Evolutionary conservation across 2,888 invertebrate genomes (phyloP).

Genomic region (Anorthoa munda): DNA sequence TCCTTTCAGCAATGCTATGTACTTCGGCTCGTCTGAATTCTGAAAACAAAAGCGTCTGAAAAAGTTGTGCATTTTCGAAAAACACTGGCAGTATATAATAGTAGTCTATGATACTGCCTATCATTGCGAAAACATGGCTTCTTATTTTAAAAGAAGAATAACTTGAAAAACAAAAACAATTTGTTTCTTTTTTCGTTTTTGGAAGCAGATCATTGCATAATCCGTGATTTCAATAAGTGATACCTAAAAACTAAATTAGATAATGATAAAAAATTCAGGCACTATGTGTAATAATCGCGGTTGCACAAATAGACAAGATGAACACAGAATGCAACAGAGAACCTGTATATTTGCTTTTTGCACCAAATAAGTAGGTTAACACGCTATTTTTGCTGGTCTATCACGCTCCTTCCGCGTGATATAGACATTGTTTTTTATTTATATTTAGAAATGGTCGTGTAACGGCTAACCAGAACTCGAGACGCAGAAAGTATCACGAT

Average conservation of each 20-base stretch:
- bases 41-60: conserved; percentile 67
- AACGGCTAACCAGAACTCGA: conserved; percentile 1
- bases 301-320: background rate
- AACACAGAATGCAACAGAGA: background rate
- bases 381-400: background rate
- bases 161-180: too few relatives aligned
- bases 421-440: background rate
- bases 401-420: conserved; percentile 23
- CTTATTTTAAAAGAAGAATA: background rate
- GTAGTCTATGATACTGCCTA: too few relatives aligned
- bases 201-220: too few relatives aligned
- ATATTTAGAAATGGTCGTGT: conserved; percentile 9
- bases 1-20: conserved; percentile 90
- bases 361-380: background rate
- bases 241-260: too few relatives aligned
- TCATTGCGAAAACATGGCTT: background rate
- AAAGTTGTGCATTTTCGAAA: background rate
- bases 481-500: conserved; percentile 16
- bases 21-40: conserved; percentile 92
- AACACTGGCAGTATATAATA: background rate
- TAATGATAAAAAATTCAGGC: background rate
- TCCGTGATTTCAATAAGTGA: too few relatives aligned
- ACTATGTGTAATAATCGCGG: background rate
- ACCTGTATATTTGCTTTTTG: conserved; percentile 22
- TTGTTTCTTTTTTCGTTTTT: too few relatives aligned